Evolutionary conservation across 2,797 vertebrate species (phyloP), one percentile per base, ranked within the genome.

Genomic region (Kryptolebias ocellatus): DNA sequence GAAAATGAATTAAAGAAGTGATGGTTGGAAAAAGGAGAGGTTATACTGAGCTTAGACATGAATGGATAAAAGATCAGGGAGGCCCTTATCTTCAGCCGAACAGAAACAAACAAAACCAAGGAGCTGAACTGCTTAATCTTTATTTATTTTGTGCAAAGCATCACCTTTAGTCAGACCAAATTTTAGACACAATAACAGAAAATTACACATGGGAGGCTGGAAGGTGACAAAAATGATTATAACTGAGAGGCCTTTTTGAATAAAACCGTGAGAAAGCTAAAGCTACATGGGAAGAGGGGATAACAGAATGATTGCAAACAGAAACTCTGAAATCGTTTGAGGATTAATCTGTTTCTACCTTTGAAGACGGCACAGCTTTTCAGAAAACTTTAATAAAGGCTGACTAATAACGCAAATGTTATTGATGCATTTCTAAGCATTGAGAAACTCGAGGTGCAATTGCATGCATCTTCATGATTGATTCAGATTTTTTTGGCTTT

Each of bases 21-120:
- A 63, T 70, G 56, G 46, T 37, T 55, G 49, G 49, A 60, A 68
- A 64, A 81, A 72, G 37, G 14, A 61, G 24, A 72, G 56, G 66
- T 70, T 63, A 17, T 52, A 45, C 16, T 18, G 11, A 68, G 37
- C 49, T 60, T 51, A 44, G 53, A 69, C 39, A 39, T 46, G 55
- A 64, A 63, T 84, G 64, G 45, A 64, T 72, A 15, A 58, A 74
- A 76, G 67, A 80, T 61, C 15, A 58, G 61, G 60, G 65, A 60
- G 12, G 12, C 34, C 4, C 44, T 61, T 59, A 68, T 74, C 24
- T 59, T 14, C 34, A 49, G 5, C 37, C 17, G 10, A 66, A 62
- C 39, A 73, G 49, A 71, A 68, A 67, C 50, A 53, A 60, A 31
- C 54, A 7, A 60, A 84, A 67, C 12, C 10, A 29, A 64, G 17